phyloP scores from a whole-genome alignment of 2,113 vertebrate species.

The Orthochromis malagaraziensis region DNA sequence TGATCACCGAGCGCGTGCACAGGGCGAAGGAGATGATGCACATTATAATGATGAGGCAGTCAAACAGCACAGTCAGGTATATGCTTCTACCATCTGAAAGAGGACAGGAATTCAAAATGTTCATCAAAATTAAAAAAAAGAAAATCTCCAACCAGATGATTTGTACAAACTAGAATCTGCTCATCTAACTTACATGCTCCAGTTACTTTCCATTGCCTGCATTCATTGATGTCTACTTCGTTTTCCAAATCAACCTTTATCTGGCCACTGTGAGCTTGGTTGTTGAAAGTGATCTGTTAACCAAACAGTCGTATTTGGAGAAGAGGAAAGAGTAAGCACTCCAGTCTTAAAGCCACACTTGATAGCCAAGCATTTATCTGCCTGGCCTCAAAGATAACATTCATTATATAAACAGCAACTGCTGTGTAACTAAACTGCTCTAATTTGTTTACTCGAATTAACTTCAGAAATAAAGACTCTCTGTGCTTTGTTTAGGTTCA shows the following conservation, averaged over 20 bases:
- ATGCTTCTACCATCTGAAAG: slow-evolving; percentile 80
- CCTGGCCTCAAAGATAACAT: neutral
- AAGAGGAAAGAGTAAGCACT: neutral
- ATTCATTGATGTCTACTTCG: slow-evolving; percentile 86
- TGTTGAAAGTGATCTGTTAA: slow-evolving; percentile 85
- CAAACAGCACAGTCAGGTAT: slow-evolving; percentile 85
- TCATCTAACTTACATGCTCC: slow-evolving; percentile 81
- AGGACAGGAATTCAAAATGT: neutral
- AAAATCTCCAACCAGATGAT: neutral
- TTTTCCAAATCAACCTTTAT: slow-evolving; percentile 87
- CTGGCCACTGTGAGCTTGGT: slow-evolving; percentile 89
- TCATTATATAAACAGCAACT: neutral
- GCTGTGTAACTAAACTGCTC: neutral
- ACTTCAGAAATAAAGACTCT: neutral
- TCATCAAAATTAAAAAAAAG: neutral
- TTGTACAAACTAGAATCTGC: neutral
- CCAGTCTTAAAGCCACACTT: neutral
- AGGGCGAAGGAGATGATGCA: slow-evolving; percentile 81
- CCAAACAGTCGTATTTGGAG: neutral
- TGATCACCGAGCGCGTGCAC: slow-evolving; percentile 82
- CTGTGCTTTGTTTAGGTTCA: neutral
- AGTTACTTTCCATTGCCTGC: slow-evolving; percentile 85
- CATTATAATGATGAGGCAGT: slow-evolving; percentile 81
- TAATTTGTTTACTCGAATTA: neutral
- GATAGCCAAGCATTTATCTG: neutral